Evolutionary conservation across 2,888 invertebrate genomes (phyloP), one percentile per base, ranked within the genome.

Genomic region (Cryptus armator): DNA sequence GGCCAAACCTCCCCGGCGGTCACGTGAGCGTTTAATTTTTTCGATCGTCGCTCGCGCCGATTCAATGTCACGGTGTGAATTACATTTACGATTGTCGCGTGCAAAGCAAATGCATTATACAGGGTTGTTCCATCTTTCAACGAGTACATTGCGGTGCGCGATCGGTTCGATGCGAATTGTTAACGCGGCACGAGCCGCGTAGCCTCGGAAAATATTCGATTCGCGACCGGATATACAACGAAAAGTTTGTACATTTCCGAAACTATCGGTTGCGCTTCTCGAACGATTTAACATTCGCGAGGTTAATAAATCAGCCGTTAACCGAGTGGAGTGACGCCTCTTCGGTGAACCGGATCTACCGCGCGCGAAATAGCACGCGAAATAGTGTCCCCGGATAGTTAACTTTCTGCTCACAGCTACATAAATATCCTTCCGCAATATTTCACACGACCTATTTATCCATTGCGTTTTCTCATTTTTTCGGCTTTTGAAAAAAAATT

Each of bases 301-400:
- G 14, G 81, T 78, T 81, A 81, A 86, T 86, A 83, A 86, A 86
- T 86, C 86, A 86, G 70, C 80, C 44, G 59, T 78, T 75, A 72
- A 81, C 83, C 75, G 75, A 81, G 80, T 83, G 53, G 66, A 37
- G 72, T 76, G 80, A 85, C 83, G 68, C 46, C 71, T 66, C 62
- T 16, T 10, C 10, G 12, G 32, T 24, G 24, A 62, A 62, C 14
- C 32, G 59, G 37, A 9, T 37, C 46, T 37, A 19, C 16, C n/a
- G 14, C 1, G 9, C 16, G 66, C 24, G 16, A 70, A 62, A 70
- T 62, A 62, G 37, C 37, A 14, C 48, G 2, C 37, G 19, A 43
- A 24, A 24, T 51, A 43, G 29, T 37, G 56, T 24, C 19, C 56
- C 24, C 43, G 44, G 46, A 48, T 59, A 53, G 59, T 59, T 0